phyloP scores from a whole-genome alignment of 2,888 invertebrate species.

The Apamea epomidion region DNA sequence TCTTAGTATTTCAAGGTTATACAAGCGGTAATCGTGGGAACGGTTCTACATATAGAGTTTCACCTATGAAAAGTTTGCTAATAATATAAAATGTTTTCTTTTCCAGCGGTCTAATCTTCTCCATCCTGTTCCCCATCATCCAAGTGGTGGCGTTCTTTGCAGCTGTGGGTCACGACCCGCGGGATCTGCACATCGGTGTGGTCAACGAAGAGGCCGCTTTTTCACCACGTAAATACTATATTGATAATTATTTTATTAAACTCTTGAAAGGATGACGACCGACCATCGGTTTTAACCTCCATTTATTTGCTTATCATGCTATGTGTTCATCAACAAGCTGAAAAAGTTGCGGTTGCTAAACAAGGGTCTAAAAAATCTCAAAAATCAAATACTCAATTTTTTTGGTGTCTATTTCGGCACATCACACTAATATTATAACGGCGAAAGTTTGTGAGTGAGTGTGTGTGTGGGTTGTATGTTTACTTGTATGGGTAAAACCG shows the following conservation, averaged over 20 bases:
- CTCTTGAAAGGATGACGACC: too few relatives aligned
- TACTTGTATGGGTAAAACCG: too few relatives aligned
- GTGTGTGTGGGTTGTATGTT: too few relatives aligned
- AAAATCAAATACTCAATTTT: too few relatives aligned
- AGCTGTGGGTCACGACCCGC: slow-evolving; percentile 94
- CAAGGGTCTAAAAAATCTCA: too few relatives aligned
- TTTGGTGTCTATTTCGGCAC: background rate
- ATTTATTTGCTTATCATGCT: background rate
- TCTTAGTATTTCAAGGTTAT: too few relatives aligned
- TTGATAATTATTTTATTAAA: background rate
- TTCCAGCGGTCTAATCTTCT: slow-evolving; percentile 95
- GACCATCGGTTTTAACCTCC: background rate
- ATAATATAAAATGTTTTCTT: background rate
- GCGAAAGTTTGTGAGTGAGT: too few relatives aligned
- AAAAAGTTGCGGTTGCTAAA: too few relatives aligned
- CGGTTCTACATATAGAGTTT: background rate
- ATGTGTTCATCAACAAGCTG: too few relatives aligned
- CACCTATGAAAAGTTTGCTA: background rate
- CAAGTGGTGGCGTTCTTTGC: slow-evolving; percentile 95
- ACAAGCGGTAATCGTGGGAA: background rate
- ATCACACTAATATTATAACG: too few relatives aligned
- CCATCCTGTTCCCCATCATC: slow-evolving; percentile 95
- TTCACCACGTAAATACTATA: slow-evolving; percentile 82
- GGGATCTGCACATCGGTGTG: slow-evolving; percentile 93
- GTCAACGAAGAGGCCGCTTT: slow-evolving; percentile 94